Evolutionary conservation across 2,888 invertebrate genomes (phyloP), one percentile per base, ranked within the genome.

Genomic region (Tortricodes alternella): DNA sequence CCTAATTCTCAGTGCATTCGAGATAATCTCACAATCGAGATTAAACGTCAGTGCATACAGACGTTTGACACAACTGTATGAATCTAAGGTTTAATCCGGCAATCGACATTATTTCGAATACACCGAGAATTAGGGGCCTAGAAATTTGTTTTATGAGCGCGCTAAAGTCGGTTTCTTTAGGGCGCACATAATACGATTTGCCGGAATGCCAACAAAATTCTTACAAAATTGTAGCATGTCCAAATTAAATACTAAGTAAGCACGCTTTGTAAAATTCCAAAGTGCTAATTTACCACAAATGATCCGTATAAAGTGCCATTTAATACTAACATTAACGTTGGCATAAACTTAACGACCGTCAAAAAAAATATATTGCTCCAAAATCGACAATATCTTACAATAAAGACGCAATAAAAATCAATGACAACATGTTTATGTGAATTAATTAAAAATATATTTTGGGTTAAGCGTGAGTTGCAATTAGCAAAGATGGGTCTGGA

Each of bases 371-470:
- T 50, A 50, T 46, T 41, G 43, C 6, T 35, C 21, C 49, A 43
- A 35, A 49, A 49, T 27, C 21, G 43, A 21, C 35, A 32, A 46
- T 53, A 48, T 43, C 21, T 49, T 29, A 50, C 8, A 24, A 37
- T 56, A 51, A 59, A 39, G 27, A 51, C 18, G 55, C 55, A 48
- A 46, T 55, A 51, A 56, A 56, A 59, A 59, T 59, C 55, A 56
- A 52, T 56, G 48, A 38, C 56, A 37, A 27, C 39, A 67, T 68
- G 60, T 73, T 72, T 70, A 72, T 66, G 69, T 57, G 53, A 66
- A 66, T 67, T 66, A 68, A 71, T 72, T 65, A 63, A 64, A 66
- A 68, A 66, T 63, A 63, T 63, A 64, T 65, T 60, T 8, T 18
- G 5, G 21, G 46, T 35, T 11, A 55, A 55, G 55, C 6, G 34